Conservation (phyloP, 2,113 vertebrate species). For the Orientallactaga bullata region DNA sequence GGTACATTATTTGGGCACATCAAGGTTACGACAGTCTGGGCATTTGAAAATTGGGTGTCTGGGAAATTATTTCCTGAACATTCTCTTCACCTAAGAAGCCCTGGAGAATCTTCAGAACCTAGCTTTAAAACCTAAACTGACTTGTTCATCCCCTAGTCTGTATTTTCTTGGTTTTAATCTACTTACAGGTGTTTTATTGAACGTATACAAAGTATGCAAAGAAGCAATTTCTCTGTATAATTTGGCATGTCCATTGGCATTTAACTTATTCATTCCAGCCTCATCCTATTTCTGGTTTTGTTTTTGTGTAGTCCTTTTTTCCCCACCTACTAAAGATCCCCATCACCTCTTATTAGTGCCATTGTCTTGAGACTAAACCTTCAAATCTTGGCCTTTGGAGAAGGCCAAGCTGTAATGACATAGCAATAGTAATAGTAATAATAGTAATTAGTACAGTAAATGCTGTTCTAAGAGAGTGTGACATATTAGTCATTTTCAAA, state of each 20-base stretch:
- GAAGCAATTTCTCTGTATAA: not conserved
- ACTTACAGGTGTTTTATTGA: not conserved
- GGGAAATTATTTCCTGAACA: not conserved
- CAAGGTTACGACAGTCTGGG: not conserved
- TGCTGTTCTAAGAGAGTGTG: not conserved
- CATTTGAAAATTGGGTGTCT: not conserved
- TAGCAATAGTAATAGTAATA: too few species aligned
- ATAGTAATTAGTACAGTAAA: not conserved
- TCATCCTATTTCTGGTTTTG: not conserved
- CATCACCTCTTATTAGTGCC: not conserved
- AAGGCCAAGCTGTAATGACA: not conserved
- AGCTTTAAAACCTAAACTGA: not conserved
- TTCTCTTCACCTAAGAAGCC: not conserved
- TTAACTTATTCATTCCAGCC: not conserved
- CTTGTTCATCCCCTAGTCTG: not conserved
- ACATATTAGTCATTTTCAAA: slow-evolving; percentile 24
- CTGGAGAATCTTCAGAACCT: not conserved
- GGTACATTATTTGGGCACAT: accelerated
- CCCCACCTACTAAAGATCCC: not conserved
- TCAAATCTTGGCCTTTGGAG: not conserved
- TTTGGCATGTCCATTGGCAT: not conserved
- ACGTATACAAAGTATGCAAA: not conserved
- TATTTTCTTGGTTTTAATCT: not conserved
- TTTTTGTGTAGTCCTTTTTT: not conserved
- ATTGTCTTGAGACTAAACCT: not conserved